Conservation (phyloP, 2,797 vertebrate genomes). For the Phalanger gymnotis region DNA sequence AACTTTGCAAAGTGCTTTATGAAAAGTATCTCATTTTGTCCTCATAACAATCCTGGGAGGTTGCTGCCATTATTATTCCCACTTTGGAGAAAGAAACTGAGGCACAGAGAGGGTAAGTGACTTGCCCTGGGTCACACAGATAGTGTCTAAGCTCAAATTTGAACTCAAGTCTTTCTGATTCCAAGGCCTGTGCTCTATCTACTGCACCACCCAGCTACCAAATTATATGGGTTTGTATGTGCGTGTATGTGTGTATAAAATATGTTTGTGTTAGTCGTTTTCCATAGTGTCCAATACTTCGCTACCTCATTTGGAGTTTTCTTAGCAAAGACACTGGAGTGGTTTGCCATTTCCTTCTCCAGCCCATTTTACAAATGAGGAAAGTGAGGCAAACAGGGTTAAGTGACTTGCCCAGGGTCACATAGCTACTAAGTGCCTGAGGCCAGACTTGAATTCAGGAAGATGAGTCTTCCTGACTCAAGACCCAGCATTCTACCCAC, state of each 20-base stretch:
- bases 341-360: background rate
- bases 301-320: background rate
- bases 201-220: background rate
- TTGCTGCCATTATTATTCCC: background rate
- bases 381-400: background rate
- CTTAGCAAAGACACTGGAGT: background rate
- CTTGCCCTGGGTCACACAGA: background rate
- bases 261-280: background rate
- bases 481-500: background rate
- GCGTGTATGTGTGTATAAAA: background rate
- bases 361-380: background rate
- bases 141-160: background rate
- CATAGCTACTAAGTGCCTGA: background rate
- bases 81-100: background rate
- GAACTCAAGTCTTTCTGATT: background rate
- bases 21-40: background rate
- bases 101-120: background rate
- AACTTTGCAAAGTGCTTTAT: slow-evolving; percentile 33
- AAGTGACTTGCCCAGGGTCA: background rate
- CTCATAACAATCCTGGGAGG: background rate
- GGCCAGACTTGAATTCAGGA: background rate
- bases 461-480: background rate
- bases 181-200: background rate
- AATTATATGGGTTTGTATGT: background rate
- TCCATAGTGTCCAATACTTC: background rate